Base-by-base conservation (phyloP, 2,797 vertebrate genomes). In the Clangula hyemalis region DNA sequence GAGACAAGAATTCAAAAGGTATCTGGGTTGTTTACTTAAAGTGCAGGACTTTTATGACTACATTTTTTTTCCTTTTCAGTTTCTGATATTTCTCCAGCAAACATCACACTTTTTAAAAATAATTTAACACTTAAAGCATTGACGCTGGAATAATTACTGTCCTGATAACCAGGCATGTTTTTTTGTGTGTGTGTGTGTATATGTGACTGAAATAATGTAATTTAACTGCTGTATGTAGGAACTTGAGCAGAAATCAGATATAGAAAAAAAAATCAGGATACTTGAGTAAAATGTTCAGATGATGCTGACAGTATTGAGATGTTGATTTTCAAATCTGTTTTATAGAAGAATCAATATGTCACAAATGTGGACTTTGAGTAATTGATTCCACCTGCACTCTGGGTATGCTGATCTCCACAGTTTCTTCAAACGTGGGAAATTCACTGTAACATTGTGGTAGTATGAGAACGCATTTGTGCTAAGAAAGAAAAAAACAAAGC, bases 401-500 rank as follows among this genome's bases (percentile, higher is more conserved):
- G 62, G 19, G 10, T 75, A 10, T 95, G 80, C 73, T 79, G 80
- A 70, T 94, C 71, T n/a, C 60, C 49, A 13, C 17, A 13, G 56
- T 56, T 90, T 64, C 51, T 94, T 91, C 71, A 85, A 72, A 71
- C 71, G 45, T 41, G 81, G 68, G 92, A 73, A 89, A 79, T 87
- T 76, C 56, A 41, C 43, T 71, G 25, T 61, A 21, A 77, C 39
- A 2, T 53, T 74, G 64, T 75, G 80, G 77, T 70, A 83, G 88
- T 87, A 84, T 75, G 74, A 85, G 89, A 89, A 45, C 5, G 18
- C 5, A 0, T 82, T 94, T 95, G 84, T 93, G 86, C 95, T 96
- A 93, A 78, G 72, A 94, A 95, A 92, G 90, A 92, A 94, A 96
- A 96, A 93, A 24, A 93, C 90, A 95, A 94, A 92, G 92, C 83